Evolutionary conservation across 1,140 invertebrate genomes (phyloP), one percentile per base, ranked within the genome.

Genomic region (Caenorhabditis tropicalis): DNA sequence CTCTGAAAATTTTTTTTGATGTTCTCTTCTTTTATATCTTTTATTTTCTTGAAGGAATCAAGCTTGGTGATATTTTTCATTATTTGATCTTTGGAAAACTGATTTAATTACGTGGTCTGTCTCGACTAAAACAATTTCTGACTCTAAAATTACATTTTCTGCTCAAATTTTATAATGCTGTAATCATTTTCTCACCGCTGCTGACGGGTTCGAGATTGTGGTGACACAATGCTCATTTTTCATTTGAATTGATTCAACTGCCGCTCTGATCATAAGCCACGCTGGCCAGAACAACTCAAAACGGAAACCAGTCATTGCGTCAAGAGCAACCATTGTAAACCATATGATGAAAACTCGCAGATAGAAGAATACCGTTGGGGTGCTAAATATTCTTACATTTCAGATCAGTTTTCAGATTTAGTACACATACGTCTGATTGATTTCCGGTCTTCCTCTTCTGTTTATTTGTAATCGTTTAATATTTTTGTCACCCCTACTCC

Each of bases 251-350:
- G 93, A 99, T 97, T 93, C 98, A 96, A 86, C 98, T 95, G 92
- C 65, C 0, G 96, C 98, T 92, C 96, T 94, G 82, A 98, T 93
- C 87, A 99, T 94, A 87, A 99, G 94, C 96, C 96, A 99, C 92
- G 99, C 97, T 60, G 97, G 97, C 96, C 96, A 99, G 88, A 99
- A 94, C 93, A 98, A 98, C 94, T 99, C 98, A 93, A 99, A 98
- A 89, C 97, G 95, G 93, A 99, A 98, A 93, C 98, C 97, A 92
- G 98, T 93, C 92, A 99, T 95, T 92, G 98, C 98, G 92, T 99
- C 97, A 88, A 96, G 96, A 92, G 96, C 93, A 91, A 99, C 95
- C 84, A 99, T 96, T 92, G 96, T 94, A 87, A 95, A 94, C 97
- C 97, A 99, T 92, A 98, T 94, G 92, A 97, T 93, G 88, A 99